Evolutionary conservation across 2,888 invertebrate species (phyloP).

Genomic region (Pollenia amentaria): DNA sequence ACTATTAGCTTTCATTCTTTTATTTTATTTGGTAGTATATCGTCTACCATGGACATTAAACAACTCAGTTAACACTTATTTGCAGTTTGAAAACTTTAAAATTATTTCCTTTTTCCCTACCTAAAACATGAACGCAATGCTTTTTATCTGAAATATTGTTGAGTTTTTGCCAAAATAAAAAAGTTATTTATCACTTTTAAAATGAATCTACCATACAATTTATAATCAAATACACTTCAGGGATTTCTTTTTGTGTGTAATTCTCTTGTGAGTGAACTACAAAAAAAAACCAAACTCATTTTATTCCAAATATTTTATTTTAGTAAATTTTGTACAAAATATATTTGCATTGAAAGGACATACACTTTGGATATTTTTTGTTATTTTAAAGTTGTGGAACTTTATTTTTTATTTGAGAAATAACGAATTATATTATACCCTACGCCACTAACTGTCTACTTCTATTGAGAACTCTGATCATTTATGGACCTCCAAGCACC

Average conservation of each 20-base stretch:
- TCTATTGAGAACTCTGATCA: too few relatives aligned
- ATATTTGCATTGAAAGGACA: constrained; percentile 1
- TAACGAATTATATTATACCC: too few relatives aligned
- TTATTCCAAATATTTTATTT: background rate
- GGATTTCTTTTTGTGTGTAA: constrained; percentile 9
- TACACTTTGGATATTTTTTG: background rate
- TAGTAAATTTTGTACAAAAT: background rate
- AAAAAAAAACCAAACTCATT: constrained; percentile 57
- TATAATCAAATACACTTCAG: constrained; percentile 46
- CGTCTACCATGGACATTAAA: background rate
- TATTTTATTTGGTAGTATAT: constrained; percentile 4
- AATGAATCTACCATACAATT: constrained; percentile 13
- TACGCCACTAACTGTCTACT: too few relatives aligned
- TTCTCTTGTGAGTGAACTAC: constrained; percentile 31
- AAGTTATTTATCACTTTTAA: constrained; percentile 40
- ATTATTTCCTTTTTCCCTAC: background rate
- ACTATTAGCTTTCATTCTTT: constrained; percentile 1
- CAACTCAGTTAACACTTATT: background rate
- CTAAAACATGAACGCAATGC: background rate
- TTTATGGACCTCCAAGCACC: too few relatives aligned
- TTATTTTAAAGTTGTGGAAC: background rate
- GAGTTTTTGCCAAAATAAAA: constrained; percentile 1
- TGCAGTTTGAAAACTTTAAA: constrained; percentile 1
- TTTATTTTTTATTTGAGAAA: background rate
- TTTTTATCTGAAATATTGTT: background rate